Evolutionary conservation across 2,113 vertebrate species (phyloP).

Genomic region (Raphicerus campestris): DNA sequence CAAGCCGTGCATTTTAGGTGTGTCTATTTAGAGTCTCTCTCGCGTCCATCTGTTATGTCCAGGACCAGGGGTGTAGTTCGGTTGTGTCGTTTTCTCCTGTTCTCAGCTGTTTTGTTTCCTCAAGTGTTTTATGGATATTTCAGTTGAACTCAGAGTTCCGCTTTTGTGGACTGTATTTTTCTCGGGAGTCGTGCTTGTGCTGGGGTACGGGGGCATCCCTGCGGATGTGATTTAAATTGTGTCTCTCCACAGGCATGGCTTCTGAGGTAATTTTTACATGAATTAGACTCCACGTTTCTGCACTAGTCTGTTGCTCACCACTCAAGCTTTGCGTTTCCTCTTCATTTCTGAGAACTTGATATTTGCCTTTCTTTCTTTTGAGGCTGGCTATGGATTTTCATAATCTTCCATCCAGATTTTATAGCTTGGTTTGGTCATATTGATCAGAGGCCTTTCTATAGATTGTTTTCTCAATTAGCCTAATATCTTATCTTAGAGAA

Average conservation of each 20-base stretch:
- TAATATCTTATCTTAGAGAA: not conserved
- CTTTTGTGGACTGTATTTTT: rapidly evolving
- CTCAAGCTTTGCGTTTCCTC: not conserved
- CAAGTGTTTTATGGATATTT: not conserved
- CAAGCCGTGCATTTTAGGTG: not conserved
- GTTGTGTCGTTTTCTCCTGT: not conserved
- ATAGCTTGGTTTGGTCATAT: not conserved
- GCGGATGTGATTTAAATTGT: not conserved
- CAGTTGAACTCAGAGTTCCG: not conserved
- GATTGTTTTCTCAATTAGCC: not conserved
- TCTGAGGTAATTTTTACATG: not conserved
- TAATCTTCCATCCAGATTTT: not conserved
- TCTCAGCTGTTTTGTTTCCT: not conserved
- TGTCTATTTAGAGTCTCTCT: not conserved
- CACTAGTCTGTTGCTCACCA: rapidly evolving
- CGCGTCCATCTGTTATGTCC: not conserved
- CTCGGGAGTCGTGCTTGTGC: not conserved
- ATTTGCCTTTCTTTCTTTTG: not conserved
- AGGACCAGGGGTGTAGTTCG: not conserved
- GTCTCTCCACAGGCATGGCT: rapidly evolving
- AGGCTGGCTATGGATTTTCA: not conserved
- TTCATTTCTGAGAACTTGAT: not conserved
- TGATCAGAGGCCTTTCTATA: not conserved
- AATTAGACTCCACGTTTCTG: rapidly evolving
- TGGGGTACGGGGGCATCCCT: rapidly evolving